Percentiles rank a stretch among this genome's conserved stretches.
These are phyloP conservation scores for Caenorhabditis macrosperma DNA, from an alignment of 2,888 invertebrate genomes.

Conservation along the genomic window DNA sequence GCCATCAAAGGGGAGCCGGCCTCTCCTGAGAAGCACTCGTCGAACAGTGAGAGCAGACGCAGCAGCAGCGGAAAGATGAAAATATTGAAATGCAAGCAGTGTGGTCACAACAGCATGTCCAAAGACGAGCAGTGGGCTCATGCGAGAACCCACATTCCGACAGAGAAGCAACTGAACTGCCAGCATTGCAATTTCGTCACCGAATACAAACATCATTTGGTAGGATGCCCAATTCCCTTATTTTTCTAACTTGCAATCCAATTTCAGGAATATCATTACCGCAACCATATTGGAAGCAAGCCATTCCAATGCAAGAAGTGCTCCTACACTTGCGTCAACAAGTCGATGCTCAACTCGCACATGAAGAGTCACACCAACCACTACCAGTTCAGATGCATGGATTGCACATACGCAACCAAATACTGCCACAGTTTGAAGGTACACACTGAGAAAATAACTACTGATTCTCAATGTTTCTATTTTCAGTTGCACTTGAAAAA, in stretches of 20 bases:
- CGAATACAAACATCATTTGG: conserved; percentile 96
- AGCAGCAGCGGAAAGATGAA: conserved; percentile 83
- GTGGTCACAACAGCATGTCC: conserved; percentile 88
- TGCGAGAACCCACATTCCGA: conserved; percentile 90
- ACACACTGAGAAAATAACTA: neutral
- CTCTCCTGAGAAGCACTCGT: conserved; percentile 80
- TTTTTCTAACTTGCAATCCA: neutral
- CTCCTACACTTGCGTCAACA: conserved; percentile 88
- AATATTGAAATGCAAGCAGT: conserved; percentile 93
- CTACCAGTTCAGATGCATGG: conserved; percentile 87
- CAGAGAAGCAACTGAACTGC: conserved; percentile 92
- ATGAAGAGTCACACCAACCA: conserved; percentile 90
- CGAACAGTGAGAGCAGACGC: conserved; percentile 55
- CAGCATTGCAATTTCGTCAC: conserved; percentile 96
- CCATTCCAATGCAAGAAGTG: conserved; percentile 83
- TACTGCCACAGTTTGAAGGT: conserved; percentile 95
- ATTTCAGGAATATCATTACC: conserved; percentile 89
- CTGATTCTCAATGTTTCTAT: conserved; percentile 86
- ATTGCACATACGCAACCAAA: conserved; percentile 96
- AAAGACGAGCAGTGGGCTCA: conserved; percentile 94
- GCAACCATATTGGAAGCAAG: conserved; percentile 95
- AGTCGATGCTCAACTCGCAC: conserved; percentile 98
- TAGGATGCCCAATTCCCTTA: conserved; percentile 9
- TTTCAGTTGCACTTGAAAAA: conserved; percentile 94
- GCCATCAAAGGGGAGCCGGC: conserved; percentile 75